phyloP scores from a whole-genome alignment of 1,140 invertebrate species.

The Microplitis mediator region DNA sequence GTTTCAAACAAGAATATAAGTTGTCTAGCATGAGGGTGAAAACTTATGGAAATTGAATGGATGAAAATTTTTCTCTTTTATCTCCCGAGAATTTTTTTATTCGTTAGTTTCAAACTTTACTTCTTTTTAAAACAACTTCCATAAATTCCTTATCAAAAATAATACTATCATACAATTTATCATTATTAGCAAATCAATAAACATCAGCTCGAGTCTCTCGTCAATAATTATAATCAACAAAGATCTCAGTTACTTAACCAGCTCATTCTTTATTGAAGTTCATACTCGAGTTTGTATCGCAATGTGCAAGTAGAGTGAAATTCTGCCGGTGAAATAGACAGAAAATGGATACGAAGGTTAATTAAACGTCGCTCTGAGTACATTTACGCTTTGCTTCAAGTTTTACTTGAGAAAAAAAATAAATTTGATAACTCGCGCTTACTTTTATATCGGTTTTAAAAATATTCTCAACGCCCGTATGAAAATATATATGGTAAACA shows the following conservation, averaged over 20 bases:
- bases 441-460: too few relatives aligned
- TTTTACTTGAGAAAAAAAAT: neutral
- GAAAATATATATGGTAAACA: too few relatives aligned
- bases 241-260: too few relatives aligned
- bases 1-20: neutral
- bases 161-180: too few relatives aligned
- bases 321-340: neutral
- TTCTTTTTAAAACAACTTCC: too few relatives aligned
- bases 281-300: too few relatives aligned
- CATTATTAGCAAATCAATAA: too few relatives aligned
- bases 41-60: slow-evolving; percentile 13
- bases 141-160: too few relatives aligned
- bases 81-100: neutral
- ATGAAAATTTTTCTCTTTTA: neutral
- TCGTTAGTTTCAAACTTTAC: neutral
- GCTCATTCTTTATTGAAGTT: too few relatives aligned
- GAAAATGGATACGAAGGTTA: slow-evolving; percentile 14
- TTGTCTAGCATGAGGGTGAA: neutral
- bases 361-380: slow-evolving; percentile 6
- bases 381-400: neutral
- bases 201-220: too few relatives aligned
- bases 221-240: too few relatives aligned
- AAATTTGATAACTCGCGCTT: neutral
- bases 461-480: too few relatives aligned
- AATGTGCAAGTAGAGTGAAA: neutral